A percentile compares a stretch with the other conserved stretches of the same genome.
Evolutionary conservation across 2,113 vertebrate genomes (phyloP).

Genomic region (Paramisgurnus dabryanus): DNA sequence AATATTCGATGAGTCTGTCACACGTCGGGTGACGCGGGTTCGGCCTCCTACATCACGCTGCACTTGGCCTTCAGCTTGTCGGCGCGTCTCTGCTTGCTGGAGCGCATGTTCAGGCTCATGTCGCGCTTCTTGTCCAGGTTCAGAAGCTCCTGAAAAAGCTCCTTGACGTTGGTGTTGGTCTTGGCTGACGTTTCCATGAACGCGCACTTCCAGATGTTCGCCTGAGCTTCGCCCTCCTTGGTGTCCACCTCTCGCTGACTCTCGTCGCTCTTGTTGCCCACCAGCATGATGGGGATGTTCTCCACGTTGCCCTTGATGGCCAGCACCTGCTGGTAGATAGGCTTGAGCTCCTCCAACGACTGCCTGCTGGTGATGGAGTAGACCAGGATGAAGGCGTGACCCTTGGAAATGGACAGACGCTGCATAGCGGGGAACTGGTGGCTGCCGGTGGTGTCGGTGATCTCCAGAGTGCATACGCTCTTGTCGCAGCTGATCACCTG

Average conservation of each 20-base stretch:
- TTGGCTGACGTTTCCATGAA: slow-evolving; percentile 92
- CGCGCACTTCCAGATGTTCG: slow-evolving; percentile 85
- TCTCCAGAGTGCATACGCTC: slow-evolving; percentile 87
- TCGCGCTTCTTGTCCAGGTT: slow-evolving; percentile 84
- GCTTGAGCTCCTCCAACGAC: slow-evolving; percentile 86
- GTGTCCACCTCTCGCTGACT: slow-evolving; percentile 85
- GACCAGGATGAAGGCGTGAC: slow-evolving; percentile 88
- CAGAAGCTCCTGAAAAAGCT: slow-evolving; percentile 90
- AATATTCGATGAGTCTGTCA: slow-evolving; percentile 43
- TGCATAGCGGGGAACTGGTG: slow-evolving; percentile 92
- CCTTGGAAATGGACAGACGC: slow-evolving; percentile 87
- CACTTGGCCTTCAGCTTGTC: slow-evolving; percentile 88
- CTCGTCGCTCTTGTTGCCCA: slow-evolving; percentile 89
- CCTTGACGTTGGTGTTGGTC: slow-evolving; percentile 90
- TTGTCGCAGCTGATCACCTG: slow-evolving; percentile 93
- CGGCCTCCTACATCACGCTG: slow-evolving; percentile 76
- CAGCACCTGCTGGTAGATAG: slow-evolving; percentile 86
- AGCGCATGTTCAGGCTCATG: slow-evolving; percentile 84
- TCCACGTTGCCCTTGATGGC: slow-evolving; percentile 88
- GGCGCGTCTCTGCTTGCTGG: slow-evolving; percentile 84
- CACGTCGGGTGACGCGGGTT: slow-evolving; percentile 2
- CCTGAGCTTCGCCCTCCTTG: slow-evolving; percentile 82
- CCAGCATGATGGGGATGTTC: slow-evolving; percentile 88
- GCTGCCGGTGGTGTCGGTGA: slow-evolving; percentile 88
- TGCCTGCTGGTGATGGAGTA: slow-evolving; percentile 87